Conservation (phyloP, 2,888 invertebrate species). For the Hanleya hanleyi region DNA sequence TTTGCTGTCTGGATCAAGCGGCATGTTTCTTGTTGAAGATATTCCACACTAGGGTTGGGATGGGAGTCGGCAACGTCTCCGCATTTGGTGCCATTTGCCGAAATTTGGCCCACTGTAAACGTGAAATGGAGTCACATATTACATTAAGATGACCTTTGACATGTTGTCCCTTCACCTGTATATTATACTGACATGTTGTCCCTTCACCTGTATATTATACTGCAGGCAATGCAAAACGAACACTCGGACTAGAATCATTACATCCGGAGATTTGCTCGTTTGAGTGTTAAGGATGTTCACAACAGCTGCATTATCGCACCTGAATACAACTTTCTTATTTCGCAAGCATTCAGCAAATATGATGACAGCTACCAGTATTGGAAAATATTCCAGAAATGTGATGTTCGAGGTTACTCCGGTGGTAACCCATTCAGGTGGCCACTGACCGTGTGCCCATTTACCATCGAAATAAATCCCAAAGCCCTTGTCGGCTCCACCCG, state of each 20-base stretch:
- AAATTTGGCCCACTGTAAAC: too few species aligned
- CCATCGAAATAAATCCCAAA: slow-evolving; percentile 10
- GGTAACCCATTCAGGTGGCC: slow-evolving; percentile 11
- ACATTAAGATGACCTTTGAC: too few species aligned
- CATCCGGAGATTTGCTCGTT: not conserved
- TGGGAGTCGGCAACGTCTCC: too few species aligned
- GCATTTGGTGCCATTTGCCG: too few species aligned
- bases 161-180: too few species aligned
- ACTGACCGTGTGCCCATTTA: too few species aligned
- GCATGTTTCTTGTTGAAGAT: too few species aligned
- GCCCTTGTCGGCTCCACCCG: not conserved
- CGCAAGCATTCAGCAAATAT: not conserved
- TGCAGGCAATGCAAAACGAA: not conserved
- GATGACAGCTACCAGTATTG: not conserved
- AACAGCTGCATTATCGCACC: slow-evolving; percentile 5
- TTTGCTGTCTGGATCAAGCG: too few species aligned
- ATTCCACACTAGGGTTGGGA: too few species aligned
- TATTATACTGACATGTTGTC: too few species aligned
- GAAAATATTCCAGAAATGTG: slow-evolving; percentile 6
- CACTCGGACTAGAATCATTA: not conserved
- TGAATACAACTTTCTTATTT: slow-evolving; percentile 2
- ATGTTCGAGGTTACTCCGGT: not conserved
- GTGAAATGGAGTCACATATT: too few species aligned
- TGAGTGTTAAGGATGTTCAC: not conserved
- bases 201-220: too few species aligned